Base-by-base conservation (phyloP, 2,888 invertebrate species). In the Heliconius erato region DNA sequence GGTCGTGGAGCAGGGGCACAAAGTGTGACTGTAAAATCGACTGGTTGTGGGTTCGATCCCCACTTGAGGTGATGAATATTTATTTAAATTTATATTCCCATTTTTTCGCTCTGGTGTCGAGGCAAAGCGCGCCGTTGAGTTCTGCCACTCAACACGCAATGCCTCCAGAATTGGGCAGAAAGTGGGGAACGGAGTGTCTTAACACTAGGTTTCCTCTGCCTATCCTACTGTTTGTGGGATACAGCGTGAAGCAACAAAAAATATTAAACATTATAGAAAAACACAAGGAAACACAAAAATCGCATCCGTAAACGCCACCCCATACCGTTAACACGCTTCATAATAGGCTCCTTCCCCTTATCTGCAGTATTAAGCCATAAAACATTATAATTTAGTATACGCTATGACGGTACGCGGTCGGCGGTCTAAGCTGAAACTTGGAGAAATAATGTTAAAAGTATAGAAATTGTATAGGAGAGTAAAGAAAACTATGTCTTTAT, bases 341-440 rank as follows among this genome's bases (percentile, higher is more conserved):
- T 95, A 95, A 95, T 94, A 94, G 94, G 94, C 93, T 93, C 92
- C 95, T 94, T 93, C 92, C 92, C 94, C 95, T 96, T 95, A 96
- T 96, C 95, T 96, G 91, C 94, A 91, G 95, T 95, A 96, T 96
- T 95, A 96, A 95, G 94, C 95, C 95, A 95, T 96, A 95, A 96
- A 96, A 95, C 95, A 96, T 95, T 94, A 94, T 95, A 95, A 96
- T 96, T 95, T 96, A 95, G 94, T 92, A 89, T 87, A 93, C 88
- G 92, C 91, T 92, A 91, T 95, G 95, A 95, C 92, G 94, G 89
- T 89, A 89, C 91, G 90, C 90, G 88, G 87, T 87, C 87, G 88
- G 88, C 84, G 88, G 84, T 78, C 87, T 76, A 86, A 86, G 89
- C 93, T 92, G 94, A 94, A 94, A 93, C 85, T 86, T 86, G 84